Percentiles rank a stretch among this genome's conserved stretches.
phyloP scores from a whole-genome alignment of 2,113 vertebrate genomes.

The Oxyruncus cristatus region DNA sequence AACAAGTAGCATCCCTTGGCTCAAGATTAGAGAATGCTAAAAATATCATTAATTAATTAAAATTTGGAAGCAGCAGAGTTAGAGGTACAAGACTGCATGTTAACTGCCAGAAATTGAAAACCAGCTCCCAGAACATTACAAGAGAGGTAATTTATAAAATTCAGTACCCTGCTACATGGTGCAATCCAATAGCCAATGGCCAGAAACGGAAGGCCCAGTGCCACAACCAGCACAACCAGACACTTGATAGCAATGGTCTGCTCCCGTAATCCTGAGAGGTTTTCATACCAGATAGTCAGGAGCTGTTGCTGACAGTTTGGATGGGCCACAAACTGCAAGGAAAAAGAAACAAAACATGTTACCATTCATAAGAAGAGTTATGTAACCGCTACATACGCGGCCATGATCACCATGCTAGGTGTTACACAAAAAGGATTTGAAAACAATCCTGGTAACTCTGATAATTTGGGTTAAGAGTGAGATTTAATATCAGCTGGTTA shows the following conservation, averaged over 20 bases:
- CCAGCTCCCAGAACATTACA: neutral
- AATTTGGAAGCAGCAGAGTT: neutral
- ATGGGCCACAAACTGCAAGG: constrained; percentile 86
- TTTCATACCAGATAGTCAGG: constrained; percentile 90
- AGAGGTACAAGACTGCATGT: neutral
- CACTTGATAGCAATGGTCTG: constrained; percentile 86
- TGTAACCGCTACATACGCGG: neutral
- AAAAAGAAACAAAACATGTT: neutral
- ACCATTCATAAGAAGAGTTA: neutral
- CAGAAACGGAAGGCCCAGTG: constrained; percentile 84
- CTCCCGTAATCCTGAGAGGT: constrained; percentile 85
- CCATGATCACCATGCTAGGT: neutral
- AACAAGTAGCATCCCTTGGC: neutral
- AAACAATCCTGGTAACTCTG: neutral
- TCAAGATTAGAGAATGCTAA: neutral
- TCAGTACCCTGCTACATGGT: constrained; percentile 86
- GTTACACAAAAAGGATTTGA: neutral
- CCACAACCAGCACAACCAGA: constrained; percentile 87
- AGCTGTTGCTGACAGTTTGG: constrained; percentile 92
- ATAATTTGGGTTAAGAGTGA: neutral
- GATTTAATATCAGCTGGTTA: neutral
- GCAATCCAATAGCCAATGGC: constrained; percentile 89
- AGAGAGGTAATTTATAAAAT: neutral
- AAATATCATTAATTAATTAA: neutral
- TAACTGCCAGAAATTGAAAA: neutral